These are phyloP conservation scores for Gambusia yucatana DNA, from an alignment of 2,797 vertebrate genomes.

Conservation along the genomic window DNA sequence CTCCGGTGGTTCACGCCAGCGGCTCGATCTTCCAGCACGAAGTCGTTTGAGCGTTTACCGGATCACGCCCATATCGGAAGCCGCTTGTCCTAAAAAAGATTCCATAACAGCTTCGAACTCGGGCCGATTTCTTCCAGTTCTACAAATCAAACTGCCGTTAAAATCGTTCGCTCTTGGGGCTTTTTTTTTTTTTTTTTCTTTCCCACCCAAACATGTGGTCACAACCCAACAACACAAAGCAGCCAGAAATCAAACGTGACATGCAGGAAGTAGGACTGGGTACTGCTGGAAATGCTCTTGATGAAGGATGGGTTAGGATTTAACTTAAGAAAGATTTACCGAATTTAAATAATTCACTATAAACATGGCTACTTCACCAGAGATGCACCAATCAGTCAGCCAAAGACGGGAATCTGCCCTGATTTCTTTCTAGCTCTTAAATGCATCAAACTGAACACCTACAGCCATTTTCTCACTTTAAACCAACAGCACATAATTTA, in stretches of 20 bases:
- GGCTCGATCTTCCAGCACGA: constrained; percentile 55
- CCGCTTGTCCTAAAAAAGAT: constrained; percentile 86
- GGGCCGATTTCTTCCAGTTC: constrained; percentile 82
- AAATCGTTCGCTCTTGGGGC: constrained; percentile 76
- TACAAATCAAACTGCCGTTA: constrained; percentile 86
- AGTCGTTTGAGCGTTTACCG: constrained; percentile 77
- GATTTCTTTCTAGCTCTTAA: background rate
- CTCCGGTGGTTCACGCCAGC: constrained; percentile 38
- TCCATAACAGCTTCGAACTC: constrained; percentile 86
- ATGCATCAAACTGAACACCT: background rate
- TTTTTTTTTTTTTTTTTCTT: constrained; percentile 15
- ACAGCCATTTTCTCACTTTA: background rate
- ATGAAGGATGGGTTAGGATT: background rate
- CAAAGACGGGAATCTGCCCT: background rate
- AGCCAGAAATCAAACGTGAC: background rate
- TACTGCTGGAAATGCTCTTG: background rate
- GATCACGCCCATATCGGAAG: constrained; percentile 72
- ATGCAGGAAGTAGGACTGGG: constrained; percentile 38
- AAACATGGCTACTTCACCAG: background rate
- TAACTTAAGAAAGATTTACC: background rate
- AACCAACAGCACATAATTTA: background rate
- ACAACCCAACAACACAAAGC: constrained; percentile 16
- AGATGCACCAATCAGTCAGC: background rate
- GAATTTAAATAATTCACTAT: background rate
- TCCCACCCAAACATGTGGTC: constrained; percentile 34